Evolutionary conservation across 2,797 vertebrate genomes (phyloP).

Genomic region (Manis javanica): DNA sequence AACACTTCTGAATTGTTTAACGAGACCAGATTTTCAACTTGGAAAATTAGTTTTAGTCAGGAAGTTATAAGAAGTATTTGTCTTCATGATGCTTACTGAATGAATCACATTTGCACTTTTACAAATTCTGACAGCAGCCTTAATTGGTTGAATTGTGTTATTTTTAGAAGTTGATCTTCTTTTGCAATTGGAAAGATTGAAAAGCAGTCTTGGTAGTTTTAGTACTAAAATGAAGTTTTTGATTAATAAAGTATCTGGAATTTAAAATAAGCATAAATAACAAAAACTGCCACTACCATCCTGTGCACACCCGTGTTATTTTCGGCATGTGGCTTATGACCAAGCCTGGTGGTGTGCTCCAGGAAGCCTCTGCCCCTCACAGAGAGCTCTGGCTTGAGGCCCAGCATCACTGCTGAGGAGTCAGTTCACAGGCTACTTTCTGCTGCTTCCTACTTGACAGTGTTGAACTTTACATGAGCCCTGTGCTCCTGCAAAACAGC

Average conservation of each 20-base stretch:
- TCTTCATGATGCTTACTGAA: not conserved
- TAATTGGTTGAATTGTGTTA: not conserved
- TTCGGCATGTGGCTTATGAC: not conserved
- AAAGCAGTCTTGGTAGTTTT: slow-evolving; percentile 29
- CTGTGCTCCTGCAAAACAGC: not conserved
- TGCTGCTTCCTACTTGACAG: not conserved
- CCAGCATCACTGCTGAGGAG: not conserved
- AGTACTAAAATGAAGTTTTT: slow-evolving; percentile 4
- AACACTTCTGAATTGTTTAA: slow-evolving; percentile 9
- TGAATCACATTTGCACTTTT: not conserved
- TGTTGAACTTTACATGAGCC: not conserved
- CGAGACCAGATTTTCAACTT: not conserved
- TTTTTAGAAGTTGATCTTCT: not conserved
- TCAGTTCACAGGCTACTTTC: not conserved
- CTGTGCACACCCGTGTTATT: not conserved
- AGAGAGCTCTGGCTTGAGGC: not conserved
- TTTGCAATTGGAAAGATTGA: slow-evolving; percentile 28
- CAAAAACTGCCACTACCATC: not conserved
- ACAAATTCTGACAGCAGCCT: not conserved
- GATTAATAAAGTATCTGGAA: not conserved
- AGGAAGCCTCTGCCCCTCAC: not conserved
- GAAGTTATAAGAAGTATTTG: not conserved
- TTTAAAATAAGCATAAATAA: not conserved
- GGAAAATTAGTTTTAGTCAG: not conserved
- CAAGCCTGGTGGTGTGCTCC: no score